Base-by-base conservation (phyloP, 1,140 invertebrate species). In the Arctopsyche grandis region DNA sequence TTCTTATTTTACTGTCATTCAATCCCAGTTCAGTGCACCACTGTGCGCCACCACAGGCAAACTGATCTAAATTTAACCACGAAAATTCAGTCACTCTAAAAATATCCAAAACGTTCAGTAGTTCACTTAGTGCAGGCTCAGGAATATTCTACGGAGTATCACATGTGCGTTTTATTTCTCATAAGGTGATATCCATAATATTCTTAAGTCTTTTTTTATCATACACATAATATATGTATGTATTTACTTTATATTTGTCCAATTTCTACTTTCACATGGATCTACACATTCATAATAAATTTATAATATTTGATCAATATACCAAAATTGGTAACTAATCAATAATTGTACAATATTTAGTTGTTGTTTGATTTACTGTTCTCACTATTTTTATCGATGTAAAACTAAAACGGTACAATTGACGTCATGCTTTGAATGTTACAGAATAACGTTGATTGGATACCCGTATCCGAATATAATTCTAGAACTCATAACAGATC, bases 381-480 rank as follows among this genome's bases (percentile, higher is more conserved):
- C 29, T 38, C 7, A 38, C 29, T 38, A 38, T 38, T 38, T 38
- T 38, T 7, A 38, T 38, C 29, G 7, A 38, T 7, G 3, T 38
- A 38, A 4, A 38, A 38, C 29, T 38, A 38, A 38, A 38, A 38
- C 7, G 7, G 29, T 38, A 38, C 29, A 38, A 38, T 38, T 38
- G 29, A 38, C 29, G 29, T 38, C 29, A 38, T 7, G 7, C 29
- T 52, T 7, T 52, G 10, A 14, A 52, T 52, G 10, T 75, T 78
- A 63, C 85, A 88, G 88, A 87, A 86, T 56, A 87, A 87, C 75
- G 83, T 89, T 80, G 87, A 89, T 83, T 89, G 87, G 88, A 85
- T 89, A 58, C 87, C 88, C 60, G 88, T 89, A 69, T 87, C 88
- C 58, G 88, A 89, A 84, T 88, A 88, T 80, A 88, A 88, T 79